Conservation (phyloP, 2,113 vertebrate species). For the Cyanoderma ruficeps region DNA sequence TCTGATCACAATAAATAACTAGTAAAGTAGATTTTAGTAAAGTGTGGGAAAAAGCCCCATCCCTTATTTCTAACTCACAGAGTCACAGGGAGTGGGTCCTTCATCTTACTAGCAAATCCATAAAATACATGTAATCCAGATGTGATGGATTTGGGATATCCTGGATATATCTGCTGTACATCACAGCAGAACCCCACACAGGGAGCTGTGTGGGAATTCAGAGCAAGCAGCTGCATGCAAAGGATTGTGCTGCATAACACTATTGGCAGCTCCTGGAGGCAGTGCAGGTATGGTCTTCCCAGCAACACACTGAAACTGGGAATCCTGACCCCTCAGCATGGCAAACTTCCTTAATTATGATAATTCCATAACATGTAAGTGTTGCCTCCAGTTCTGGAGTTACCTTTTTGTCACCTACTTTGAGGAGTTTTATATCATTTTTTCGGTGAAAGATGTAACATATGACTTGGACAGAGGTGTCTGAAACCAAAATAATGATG, state of each 20-base stretch:
- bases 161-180: background rate
- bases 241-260: background rate
- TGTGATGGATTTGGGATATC: background rate
- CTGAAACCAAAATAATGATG: background rate
- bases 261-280: background rate
- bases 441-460: background rate
- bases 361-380: background rate
- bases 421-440: rapidly evolving
- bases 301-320: background rate
- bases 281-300: background rate
- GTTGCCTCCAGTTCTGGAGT: background rate
- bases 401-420: background rate
- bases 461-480: background rate
- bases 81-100: background rate
- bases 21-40: background rate
- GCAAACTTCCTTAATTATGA: background rate
- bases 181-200: background rate
- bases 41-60: background rate
- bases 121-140: background rate
- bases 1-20: background rate
- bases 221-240: background rate
- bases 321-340: background rate
- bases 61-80: background rate
- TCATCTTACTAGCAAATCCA: background rate
- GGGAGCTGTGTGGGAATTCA: background rate